A percentile compares a stretch with the other conserved stretches of the same genome.
These are phyloP conservation scores for Astyanax mexicanus DNA, from an alignment of 2,797 vertebrate species.

Conservation along the genomic window DNA sequence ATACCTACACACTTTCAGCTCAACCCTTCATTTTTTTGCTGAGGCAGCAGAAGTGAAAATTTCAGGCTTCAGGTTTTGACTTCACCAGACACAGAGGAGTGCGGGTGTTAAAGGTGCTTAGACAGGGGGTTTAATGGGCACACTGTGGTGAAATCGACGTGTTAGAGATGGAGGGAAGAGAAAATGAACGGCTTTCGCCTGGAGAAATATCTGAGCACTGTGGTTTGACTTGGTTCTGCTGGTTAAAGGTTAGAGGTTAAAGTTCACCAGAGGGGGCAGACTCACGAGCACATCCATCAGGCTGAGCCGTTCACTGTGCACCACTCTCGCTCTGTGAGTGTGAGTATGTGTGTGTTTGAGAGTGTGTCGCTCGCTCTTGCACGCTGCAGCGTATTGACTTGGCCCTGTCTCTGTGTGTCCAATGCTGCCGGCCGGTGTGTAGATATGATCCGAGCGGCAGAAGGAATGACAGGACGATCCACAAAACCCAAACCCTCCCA, in stretches of 20 bases:
- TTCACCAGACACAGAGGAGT: slow-evolving; percentile 1
- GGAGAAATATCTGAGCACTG: slow-evolving; percentile 38
- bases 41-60: slow-evolving; percentile 30
- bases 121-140: slow-evolving; percentile 46
- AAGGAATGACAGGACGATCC: slow-evolving; percentile 88
- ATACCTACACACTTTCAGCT: slow-evolving; percentile 21
- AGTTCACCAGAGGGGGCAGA: slow-evolving; percentile 16
- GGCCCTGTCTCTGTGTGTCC: slow-evolving; percentile 60
- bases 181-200: slow-evolving; percentile 18
- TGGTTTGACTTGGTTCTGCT: slow-evolving; percentile 40
- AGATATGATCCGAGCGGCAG: slow-evolving; percentile 94
- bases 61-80: too few relatives aligned
- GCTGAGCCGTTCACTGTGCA: slow-evolving; percentile 10
- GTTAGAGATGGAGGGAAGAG: slow-evolving; percentile 13
- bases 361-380: slow-evolving; percentile 39
- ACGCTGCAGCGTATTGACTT: slow-evolving; percentile 54
- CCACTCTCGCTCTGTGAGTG: slow-evolving; percentile 20
- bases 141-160: slow-evolving; percentile 40
- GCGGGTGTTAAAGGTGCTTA: slow-evolving; percentile 29
- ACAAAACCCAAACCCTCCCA: slow-evolving; percentile 88
- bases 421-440: slow-evolving; percentile 74
- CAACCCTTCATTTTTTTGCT: not conserved
- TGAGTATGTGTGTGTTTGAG: slow-evolving; percentile 38
- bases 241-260: slow-evolving; percentile 42
- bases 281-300: slow-evolving; percentile 38